phyloP scores from a whole-genome alignment of 1,140 invertebrate genomes.

The Drosophila guanche region DNA sequence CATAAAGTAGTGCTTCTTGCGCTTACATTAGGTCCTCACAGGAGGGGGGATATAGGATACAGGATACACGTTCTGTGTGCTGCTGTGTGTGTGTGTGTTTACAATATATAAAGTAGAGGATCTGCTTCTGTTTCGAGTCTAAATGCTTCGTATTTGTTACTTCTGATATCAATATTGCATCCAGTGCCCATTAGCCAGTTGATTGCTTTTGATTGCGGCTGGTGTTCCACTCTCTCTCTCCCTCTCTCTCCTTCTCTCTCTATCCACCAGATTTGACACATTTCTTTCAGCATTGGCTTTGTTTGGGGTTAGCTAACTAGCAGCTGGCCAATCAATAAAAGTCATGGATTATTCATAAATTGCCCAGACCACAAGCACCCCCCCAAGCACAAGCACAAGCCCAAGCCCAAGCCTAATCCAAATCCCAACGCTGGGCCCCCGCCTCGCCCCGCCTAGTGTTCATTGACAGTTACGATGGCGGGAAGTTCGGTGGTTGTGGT shows the following conservation, averaged over 20 bases:
- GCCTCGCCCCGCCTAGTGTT: constrained; percentile 5
- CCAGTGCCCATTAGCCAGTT: constrained; percentile 26
- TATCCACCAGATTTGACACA: constrained; percentile 26
- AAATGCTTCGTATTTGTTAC: constrained; percentile 39
- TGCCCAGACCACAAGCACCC: neutral
- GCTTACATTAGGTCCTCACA: constrained; percentile 6
- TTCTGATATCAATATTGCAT: constrained; percentile 15
- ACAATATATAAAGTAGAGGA: constrained; percentile 43
- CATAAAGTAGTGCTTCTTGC: constrained; percentile 37
- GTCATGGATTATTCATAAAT: constrained; percentile 60
- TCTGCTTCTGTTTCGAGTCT: constrained; percentile 32
- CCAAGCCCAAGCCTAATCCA: neutral
- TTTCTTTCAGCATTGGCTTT: constrained; percentile 11
- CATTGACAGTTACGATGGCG: neutral
- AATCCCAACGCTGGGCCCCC: neutral
- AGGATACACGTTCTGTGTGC: constrained; percentile 13
- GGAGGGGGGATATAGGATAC: too few species aligned
- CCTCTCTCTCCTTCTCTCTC: neutral
- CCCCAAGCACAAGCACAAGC: too few species aligned
- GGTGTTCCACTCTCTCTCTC: constrained; percentile 11
- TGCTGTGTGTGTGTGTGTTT: constrained; percentile 3
- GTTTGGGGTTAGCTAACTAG: too few species aligned
- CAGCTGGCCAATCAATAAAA: constrained; percentile 63
- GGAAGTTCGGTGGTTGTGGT: constrained; percentile 1
- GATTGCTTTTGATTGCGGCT: constrained; percentile 41